phyloP scores from a whole-genome alignment of 2,888 invertebrate genomes.

The Cactoblastis cactorum region DNA sequence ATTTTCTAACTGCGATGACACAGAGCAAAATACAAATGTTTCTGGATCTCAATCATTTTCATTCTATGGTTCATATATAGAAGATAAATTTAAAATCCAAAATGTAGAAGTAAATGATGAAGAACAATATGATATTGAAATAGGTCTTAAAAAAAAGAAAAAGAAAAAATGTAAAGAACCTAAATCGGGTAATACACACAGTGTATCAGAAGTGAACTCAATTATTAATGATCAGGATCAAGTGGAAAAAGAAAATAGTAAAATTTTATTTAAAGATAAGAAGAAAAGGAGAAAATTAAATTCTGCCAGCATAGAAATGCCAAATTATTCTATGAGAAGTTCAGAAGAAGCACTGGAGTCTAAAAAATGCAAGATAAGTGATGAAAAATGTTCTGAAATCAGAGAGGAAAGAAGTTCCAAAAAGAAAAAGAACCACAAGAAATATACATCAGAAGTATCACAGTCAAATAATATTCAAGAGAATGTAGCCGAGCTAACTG shows the following conservation, averaged over 20 bases:
- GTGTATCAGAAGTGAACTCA: not conserved
- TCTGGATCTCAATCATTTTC: too few species aligned
- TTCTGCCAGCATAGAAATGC: slow-evolving; percentile 14
- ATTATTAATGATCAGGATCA: not conserved
- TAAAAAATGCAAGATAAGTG: not conserved
- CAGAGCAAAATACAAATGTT: too few species aligned
- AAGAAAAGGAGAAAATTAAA: slow-evolving; percentile 41
- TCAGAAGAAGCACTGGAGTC: slow-evolving; percentile 1
- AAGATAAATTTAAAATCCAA: slow-evolving; percentile 1
- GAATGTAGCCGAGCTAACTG: slow-evolving; percentile 8
- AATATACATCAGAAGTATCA: slow-evolving; percentile 9
- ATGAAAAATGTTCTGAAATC: not conserved
- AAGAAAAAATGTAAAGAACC: not conserved
- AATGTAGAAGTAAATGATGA: not conserved
- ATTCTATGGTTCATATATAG: too few species aligned
- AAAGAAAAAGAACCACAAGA: slow-evolving; percentile 21
- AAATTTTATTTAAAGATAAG: slow-evolving; percentile 23
- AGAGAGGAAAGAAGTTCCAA: slow-evolving; percentile 14
- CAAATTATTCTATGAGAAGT: slow-evolving; percentile 18
- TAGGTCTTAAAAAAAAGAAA: not conserved
- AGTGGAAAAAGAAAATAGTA: not conserved
- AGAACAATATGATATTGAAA: not conserved
- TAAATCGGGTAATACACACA: not conserved
- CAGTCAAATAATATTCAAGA: slow-evolving; percentile 6
- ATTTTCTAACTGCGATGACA: too few species aligned